phyloP scores from a whole-genome alignment of 1,140 invertebrate species.

The Eulimnadia texana region DNA sequence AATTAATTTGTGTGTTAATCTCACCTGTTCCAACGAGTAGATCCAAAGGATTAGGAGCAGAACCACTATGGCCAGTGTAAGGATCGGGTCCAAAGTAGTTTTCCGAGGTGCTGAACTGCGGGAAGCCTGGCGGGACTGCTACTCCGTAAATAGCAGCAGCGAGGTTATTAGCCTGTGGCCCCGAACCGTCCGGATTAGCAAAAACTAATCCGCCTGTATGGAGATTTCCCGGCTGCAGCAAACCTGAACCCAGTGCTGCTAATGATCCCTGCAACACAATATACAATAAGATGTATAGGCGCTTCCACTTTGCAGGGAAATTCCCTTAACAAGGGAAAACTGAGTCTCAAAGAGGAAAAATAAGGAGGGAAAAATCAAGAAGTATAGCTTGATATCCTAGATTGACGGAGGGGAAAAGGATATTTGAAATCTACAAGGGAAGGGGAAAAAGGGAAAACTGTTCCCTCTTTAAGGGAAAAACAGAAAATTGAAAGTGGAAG shows the following conservation, averaged over 20 bases:
- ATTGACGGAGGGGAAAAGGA: too few species aligned
- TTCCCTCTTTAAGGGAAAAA: too few species aligned
- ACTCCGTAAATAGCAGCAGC: slow-evolving; percentile 9
- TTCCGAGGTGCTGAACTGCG: background rate
- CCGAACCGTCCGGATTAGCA: slow-evolving; percentile 5
- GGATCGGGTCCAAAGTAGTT: background rate
- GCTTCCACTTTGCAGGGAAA: too few species aligned
- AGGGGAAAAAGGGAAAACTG: too few species aligned
- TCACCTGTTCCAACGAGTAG: slow-evolving; percentile 1
- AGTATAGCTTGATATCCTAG: too few species aligned
- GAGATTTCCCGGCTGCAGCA: background rate
- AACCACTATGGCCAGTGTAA: background rate
- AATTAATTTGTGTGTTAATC: too few species aligned
- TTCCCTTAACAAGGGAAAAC: too few species aligned
- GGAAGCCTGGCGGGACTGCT: background rate
- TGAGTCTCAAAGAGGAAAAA: too few species aligned
- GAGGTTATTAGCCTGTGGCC: slow-evolving; percentile 1
- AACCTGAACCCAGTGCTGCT: background rate
- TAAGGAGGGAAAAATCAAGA: too few species aligned
- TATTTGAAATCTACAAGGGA: too few species aligned
- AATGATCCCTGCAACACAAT: background rate
- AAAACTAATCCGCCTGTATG: background rate
- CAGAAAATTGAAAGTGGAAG: too few species aligned
- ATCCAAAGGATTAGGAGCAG: background rate
- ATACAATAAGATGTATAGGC: too few species aligned